Base-by-base conservation (phyloP, 2,888 invertebrate genomes). In the Agonopterix alstromeriana region DNA sequence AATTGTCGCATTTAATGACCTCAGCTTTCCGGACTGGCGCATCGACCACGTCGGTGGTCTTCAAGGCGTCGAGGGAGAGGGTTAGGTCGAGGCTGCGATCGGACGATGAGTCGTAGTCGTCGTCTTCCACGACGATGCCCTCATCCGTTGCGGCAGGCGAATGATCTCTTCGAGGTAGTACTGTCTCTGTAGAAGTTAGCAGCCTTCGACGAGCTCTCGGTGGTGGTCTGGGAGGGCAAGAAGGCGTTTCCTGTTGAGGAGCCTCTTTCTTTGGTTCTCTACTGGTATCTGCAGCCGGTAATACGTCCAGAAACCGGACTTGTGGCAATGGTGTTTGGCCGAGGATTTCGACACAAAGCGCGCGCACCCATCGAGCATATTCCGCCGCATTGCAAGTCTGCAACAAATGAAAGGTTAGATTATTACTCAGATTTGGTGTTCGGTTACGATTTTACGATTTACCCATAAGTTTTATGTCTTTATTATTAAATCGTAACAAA, bases 321-420 rank as follows among this genome's bases (percentile, higher is more conserved):
- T 92, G 92, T 45, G 93, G 93, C 55, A 94, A 79, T 12, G 94
- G 94, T 35, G 94, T 94, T 73, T 94, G 94, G 2, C 93, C 90
- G 57, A 94, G 92, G 55, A 94, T 90, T 73, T 94, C 94, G 55
- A 93, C 92, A 47, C 94, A 94, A 53, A 94, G 90, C 48, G 93
- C 92, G 65, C 92, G 92, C 65, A 93, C 93, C 94, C 94, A 94
- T 50, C 92, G 90, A 77, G 93, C 91, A 77, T 93, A 94, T 63
- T 92, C 90, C 62, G 91, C 90, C 73, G 93, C 92, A 67, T 90
- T 92, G 77, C 91, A 90, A 68, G 93, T 91, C 94, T 94, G 90
- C 48, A 91, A 92, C 77, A 77, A 84, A 58, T 40, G 56, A 53
- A 65, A 53, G 50, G 48, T 43, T 58, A 58, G 10, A 59, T 61